These are phyloP conservation scores for Sinocyclocheilus anophthalmus DNA, from an alignment of 2,113 vertebrate genomes.

Conservation along the genomic window DNA sequence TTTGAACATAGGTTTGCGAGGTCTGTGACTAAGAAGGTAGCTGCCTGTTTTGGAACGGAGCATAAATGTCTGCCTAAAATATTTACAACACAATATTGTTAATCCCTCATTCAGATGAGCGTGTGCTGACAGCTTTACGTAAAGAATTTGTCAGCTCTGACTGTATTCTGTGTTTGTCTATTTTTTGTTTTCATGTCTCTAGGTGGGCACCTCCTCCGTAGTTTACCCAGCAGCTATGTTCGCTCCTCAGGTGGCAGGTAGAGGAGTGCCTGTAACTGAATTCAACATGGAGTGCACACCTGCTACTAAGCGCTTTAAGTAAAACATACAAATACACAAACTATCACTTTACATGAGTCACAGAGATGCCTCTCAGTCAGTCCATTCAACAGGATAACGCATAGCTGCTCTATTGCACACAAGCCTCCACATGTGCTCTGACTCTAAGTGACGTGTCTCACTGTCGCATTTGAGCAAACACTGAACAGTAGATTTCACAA, in stretches of 20 bases:
- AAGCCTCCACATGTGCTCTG: not conserved
- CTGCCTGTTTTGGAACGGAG: not conserved
- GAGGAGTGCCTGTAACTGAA: slow-evolving; percentile 91
- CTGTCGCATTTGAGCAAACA: not conserved
- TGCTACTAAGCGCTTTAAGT: slow-evolving; percentile 88
- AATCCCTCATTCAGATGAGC: not conserved
- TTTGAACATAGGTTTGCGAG: no score
- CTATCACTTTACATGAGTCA: slow-evolving; percentile 18
- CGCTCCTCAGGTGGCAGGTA: slow-evolving; percentile 89
- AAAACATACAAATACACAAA: slow-evolving; percentile 36
- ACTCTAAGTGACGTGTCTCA: not conserved
- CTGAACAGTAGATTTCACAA: not conserved
- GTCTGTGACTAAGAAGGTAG: no score
- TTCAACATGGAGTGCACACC: slow-evolving; percentile 93
- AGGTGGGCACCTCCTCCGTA: slow-evolving; percentile 96
- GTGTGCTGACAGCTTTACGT: not conserved
- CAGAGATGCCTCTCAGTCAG: not conserved
- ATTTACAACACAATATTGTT: not conserved
- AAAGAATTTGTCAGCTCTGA: not conserved
- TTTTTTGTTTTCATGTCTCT: slow-evolving; percentile 30
- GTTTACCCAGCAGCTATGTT: slow-evolving; percentile 97
- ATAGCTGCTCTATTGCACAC: not conserved
- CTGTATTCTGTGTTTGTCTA: not conserved
- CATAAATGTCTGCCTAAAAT: slow-evolving; percentile 5
- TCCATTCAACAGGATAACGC: not conserved